Conservation (phyloP, 1,140 invertebrate genomes). For the Antheraea mylitta region DNA sequence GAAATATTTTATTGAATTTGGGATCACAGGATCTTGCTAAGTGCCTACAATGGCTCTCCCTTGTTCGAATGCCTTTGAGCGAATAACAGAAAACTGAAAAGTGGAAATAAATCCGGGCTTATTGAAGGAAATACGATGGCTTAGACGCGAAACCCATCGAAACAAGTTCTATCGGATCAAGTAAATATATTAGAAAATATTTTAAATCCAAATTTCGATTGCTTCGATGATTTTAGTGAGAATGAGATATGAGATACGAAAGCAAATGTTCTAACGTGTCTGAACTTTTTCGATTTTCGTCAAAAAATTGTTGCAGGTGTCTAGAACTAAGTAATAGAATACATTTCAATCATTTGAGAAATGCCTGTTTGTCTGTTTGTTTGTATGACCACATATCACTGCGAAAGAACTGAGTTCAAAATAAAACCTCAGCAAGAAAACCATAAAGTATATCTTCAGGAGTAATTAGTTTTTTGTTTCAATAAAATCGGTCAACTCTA, state of each 20-base stretch:
- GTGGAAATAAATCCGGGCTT: conserved; percentile 32
- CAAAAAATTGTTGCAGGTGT: too few relatives aligned
- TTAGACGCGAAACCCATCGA: conserved; percentile 23
- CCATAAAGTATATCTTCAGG: too few relatives aligned
- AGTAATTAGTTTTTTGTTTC: too few relatives aligned
- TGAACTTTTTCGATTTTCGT: too few relatives aligned
- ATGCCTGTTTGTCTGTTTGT: too few relatives aligned
- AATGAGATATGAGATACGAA: neutral
- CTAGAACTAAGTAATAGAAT: too few relatives aligned
- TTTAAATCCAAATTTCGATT: conserved; percentile 10
- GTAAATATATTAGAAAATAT: conserved; percentile 25
- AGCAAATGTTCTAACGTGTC: neutral
- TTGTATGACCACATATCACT: too few relatives aligned
- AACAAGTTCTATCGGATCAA: conserved; percentile 23
- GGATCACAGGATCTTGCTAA: conserved; percentile 13
- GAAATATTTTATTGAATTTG: conserved; percentile 7
- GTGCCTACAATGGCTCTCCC: conserved; percentile 14
- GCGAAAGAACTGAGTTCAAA: too few relatives aligned
- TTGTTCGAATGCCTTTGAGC: conserved; percentile 27
- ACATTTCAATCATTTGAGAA: too few relatives aligned
- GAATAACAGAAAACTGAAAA: conserved; percentile 30
- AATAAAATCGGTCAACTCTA: too few relatives aligned
- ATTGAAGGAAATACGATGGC: conserved; percentile 25
- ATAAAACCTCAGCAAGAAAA: too few relatives aligned
- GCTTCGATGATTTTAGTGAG: neutral